Evolutionary conservation across 2,888 invertebrate species (phyloP), one percentile per base, ranked within the genome.

Genomic region (Bellardia pandia): DNA sequence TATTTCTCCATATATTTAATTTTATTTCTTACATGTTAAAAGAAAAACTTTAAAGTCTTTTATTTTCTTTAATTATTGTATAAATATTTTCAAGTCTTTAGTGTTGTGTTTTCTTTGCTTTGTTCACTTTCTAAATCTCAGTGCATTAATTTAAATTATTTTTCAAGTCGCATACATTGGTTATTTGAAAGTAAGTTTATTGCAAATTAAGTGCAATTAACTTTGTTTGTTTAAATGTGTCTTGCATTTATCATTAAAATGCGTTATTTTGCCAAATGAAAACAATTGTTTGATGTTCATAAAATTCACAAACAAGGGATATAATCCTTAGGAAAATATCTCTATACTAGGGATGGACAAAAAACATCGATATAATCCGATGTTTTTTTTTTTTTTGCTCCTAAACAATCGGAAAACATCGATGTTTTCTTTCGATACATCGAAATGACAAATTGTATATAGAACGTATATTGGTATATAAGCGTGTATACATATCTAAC

Each of bases 41-140:
- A 45, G 1, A 51, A n/a, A n/a, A 3, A 5, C 6, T 58, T 58
- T 30, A 58, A 58, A 58, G 30, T 40, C 30, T 14, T 66, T 76
- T 23, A 0, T 53, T 66, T 77, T 66, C 56, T 33, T 33, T 9
- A 62, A 62, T 62, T 40, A 45, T 40, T 14, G 48, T 51, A 8
- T 5, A 23, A 53, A 78, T 51, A 51, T 60, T 79, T 60, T 2
- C 42, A 9, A 53, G 62, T 11, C 7, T 75, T 45, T 45, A 45
- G 40, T 42, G 3, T 2, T 45, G n/a, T 42, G 51, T 51, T 42
- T 72, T 51, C 4, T 16, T 45, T 79, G 40, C 53, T 62, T 37
- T n/a, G 53, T 71, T 72, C n/a, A 80, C 80, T 80, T 80, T 80
- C 80, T 80, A 80, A 80, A 72, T 71, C 16, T 37, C 33, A 56